Evolutionary conservation across 2,888 invertebrate species (phyloP).

Genomic region (Rhingia campestris): DNA sequence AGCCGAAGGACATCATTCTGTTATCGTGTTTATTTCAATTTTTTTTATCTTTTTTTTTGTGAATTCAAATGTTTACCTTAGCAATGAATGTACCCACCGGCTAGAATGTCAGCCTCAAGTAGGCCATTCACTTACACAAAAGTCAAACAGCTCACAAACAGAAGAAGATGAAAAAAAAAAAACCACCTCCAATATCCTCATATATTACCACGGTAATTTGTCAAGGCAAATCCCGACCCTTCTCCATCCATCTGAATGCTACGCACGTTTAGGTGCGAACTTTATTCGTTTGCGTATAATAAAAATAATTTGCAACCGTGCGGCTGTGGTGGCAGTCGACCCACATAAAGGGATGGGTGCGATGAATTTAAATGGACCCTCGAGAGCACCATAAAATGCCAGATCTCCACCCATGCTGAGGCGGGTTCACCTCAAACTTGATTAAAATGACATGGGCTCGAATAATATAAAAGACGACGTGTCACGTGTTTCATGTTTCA

Average conservation of each 20-base stretch:
- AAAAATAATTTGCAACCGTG: conserved; percentile 65
- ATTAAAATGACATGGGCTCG: conserved; percentile 25
- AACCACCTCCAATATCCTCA: conserved; percentile 38
- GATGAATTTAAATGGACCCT: conserved; percentile 73
- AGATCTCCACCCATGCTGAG: neutral
- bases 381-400: conserved; percentile 29
- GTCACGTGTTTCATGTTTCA: neutral
- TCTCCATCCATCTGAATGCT: conserved; percentile 41
- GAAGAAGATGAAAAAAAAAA: too few relatives aligned
- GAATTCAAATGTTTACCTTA: conserved; percentile 65
- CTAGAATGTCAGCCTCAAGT: conserved; percentile 27
- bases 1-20: conserved; percentile 58
- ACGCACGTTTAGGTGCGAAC: conserved; percentile 73
- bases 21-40: conserved; percentile 59
- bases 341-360: conserved; percentile 66
- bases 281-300: conserved; percentile 64
- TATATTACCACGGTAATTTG: conserved; percentile 69
- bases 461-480: neutral
- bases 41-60: conserved; percentile 65
- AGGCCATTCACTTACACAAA: conserved; percentile 46
- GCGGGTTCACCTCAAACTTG: conserved; percentile 61
- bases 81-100: conserved; percentile 46
- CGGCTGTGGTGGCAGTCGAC: conserved; percentile 28
- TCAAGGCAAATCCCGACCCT: conserved; percentile 61
- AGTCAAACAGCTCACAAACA: conserved; percentile 42